Base-by-base conservation (phyloP, 2,888 invertebrate genomes). In the Microchrysa polita region DNA sequence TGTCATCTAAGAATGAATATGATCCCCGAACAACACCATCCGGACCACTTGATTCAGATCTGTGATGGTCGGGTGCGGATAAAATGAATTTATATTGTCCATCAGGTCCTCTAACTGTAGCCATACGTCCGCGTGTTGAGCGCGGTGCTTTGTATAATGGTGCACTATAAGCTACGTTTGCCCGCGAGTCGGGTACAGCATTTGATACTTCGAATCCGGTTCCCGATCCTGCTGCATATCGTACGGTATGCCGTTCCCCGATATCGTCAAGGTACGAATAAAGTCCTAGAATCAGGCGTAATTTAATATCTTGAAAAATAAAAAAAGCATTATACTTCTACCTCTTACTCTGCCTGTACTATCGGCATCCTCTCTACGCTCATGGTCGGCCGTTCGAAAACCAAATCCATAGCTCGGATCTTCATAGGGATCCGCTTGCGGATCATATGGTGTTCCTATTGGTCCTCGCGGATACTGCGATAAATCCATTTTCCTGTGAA, bases 151-250 rank as follows among this genome's bases (percentile, higher is more conserved):
- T 87, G 10, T 89, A 89, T 1, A 90, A 81, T 0, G 90, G 90
- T 1, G 89, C 88, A 27, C 88, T 87, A 79, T 90, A 92, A 81
- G 88, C 91, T 0, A 91, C 87, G 0, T 88, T 87, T 2, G 86
- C 85, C 0, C 89, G 90, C 48, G 89, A 88, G 67, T 89, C 86
- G 2, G 89, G 89, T 63, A 91, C 90, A 23, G 90, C 90, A 80
- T 93, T 91, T 23, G 90, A 90, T 1, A 93, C 92, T 80, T 92
- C 90, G 82, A 92, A 93, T 0, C 93, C 93, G 0, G 90, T 92
- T 76, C 90, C 90, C 53, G 91, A 88, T 0, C 93, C 92, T 2
- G 93, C 93, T 52, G 91, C 89, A 83, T 91, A 93, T 22, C 91
- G 89, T 0, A 93, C 92, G 78, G 91, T 90, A 80, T 93, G 92